Percentiles rank a stretch among this genome's conserved stretches.
phyloP scores from a whole-genome alignment of 2,113 vertebrate genomes.

The Narcine bancroftii region DNA sequence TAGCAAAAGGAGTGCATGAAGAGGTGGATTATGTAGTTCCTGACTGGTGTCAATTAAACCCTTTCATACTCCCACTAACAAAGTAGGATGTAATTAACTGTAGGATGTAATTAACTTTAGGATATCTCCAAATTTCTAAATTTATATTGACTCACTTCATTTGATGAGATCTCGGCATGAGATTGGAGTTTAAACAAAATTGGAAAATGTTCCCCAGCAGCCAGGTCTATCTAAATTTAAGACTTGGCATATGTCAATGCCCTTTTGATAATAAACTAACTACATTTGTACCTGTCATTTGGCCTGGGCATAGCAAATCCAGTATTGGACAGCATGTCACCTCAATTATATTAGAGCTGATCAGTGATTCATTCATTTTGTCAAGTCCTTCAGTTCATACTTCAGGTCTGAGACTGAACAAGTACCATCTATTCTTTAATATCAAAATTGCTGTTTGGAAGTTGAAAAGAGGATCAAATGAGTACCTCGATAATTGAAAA shows the following conservation, averaged over 20 bases:
- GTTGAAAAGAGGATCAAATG: not conserved
- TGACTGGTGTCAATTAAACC: not conserved
- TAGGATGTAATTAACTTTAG: too few relatives aligned
- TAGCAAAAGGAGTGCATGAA: not conserved
- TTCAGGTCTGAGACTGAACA: not conserved
- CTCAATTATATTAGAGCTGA: not conserved
- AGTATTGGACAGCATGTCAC: not conserved
- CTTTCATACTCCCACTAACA: not conserved
- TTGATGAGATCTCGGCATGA: not conserved
- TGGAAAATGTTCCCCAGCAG: not conserved
- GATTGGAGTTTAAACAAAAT: constrained; percentile 6
- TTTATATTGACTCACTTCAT: not conserved
- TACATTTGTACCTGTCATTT: not conserved
- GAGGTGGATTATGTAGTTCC: not conserved
- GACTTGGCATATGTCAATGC: not conserved
- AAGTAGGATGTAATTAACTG: too few relatives aligned
- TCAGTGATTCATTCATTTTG: not conserved
- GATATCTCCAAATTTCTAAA: not conserved
- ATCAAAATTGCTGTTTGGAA: not conserved
- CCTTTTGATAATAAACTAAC: not conserved
- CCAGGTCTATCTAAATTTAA: not conserved
- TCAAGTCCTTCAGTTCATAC: not conserved
- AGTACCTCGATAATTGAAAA: too few relatives aligned
- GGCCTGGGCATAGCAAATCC: not conserved
- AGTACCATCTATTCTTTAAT: not conserved